Percentiles rank a stretch among this genome's conserved stretches.
Conservation (phyloP, 2,888 invertebrate species). For the Aspidiotus destructor region DNA sequence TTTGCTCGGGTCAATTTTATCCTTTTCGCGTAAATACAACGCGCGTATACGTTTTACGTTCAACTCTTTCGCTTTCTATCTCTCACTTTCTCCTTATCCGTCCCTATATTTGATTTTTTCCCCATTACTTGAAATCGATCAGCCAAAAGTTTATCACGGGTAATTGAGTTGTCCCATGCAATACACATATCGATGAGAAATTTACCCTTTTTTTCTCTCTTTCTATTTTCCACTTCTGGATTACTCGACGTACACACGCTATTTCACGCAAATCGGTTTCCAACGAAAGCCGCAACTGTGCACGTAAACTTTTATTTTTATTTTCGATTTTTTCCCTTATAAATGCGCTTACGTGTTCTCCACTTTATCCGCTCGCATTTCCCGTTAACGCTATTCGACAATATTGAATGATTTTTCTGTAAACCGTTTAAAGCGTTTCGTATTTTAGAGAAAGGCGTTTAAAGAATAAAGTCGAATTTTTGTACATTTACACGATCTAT, state of each 20-base stretch:
- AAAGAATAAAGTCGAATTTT: constrained; percentile 19
- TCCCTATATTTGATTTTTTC: constrained; percentile 17
- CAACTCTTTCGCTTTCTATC: constrained; percentile 9
- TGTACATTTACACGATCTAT: constrained; percentile 25
- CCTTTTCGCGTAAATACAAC: no score
- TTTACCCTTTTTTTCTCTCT: constrained; percentile 27
- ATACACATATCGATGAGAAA: constrained; percentile 33
- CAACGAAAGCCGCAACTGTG: constrained; percentile 34
- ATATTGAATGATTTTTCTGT: no score
- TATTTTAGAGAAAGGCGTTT: constrained; percentile 12
- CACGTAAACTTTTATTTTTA: constrained; percentile 30
- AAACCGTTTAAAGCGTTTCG: background rate
- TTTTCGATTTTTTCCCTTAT: constrained; percentile 19
- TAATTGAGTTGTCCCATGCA: constrained; percentile 36
- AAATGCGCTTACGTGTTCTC: background rate
- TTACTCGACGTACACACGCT: constrained; percentile 33
- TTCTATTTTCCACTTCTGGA: constrained; percentile 18
- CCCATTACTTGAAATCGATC: constrained; percentile 35
- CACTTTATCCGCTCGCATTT: no score
- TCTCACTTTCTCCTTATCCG: constrained; percentile 11
- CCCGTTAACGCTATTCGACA: no score
- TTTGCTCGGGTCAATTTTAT: no score
- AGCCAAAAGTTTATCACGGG: constrained; percentile 36
- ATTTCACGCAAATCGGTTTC: constrained; percentile 35
- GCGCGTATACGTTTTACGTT: background rate